Evolutionary conservation across 1,140 invertebrate genomes (phyloP).

Genomic region (Belonocnema kinseyi): DNA sequence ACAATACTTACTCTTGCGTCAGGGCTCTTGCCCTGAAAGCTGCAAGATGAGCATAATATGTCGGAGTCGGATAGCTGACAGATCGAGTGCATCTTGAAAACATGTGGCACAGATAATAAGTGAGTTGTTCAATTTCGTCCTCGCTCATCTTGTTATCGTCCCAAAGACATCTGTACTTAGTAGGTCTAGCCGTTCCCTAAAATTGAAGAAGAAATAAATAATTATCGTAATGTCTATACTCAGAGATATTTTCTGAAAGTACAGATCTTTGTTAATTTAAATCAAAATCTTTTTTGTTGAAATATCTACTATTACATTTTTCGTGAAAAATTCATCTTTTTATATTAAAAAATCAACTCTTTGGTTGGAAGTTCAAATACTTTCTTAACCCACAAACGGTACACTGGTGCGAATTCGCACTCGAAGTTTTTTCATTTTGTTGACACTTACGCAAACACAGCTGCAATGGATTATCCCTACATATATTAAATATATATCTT

Average conservation of each 20-base stretch:
- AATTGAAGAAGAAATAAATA: slow-evolving; percentile 63
- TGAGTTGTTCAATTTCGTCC: slow-evolving; percentile 88
- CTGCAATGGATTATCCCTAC: too few relatives aligned
- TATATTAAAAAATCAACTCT: too few relatives aligned
- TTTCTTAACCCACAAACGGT: too few relatives aligned
- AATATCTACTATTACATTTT: too few relatives aligned
- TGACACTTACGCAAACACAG: too few relatives aligned
- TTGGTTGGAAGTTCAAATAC: too few relatives aligned
- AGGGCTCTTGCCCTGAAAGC: slow-evolving; percentile 85
- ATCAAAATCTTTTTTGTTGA: too few relatives aligned
- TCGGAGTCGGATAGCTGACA: slow-evolving; percentile 94
- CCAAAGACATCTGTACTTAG: slow-evolving; percentile 90
- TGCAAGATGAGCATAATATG: slow-evolving; percentile 96
- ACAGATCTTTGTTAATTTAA: not conserved
- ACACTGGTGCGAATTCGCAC: too few relatives aligned
- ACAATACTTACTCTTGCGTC: slow-evolving; percentile 74
- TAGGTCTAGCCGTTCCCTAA: slow-evolving; percentile 91
- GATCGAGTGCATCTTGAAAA: slow-evolving; percentile 90
- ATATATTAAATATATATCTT: too few relatives aligned
- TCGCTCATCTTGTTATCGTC: slow-evolving; percentile 86
- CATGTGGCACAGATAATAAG: slow-evolving; percentile 92
- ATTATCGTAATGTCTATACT: not conserved
- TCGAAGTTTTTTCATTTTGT: too few relatives aligned
- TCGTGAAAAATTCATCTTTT: too few relatives aligned
- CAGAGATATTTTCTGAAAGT: slow-evolving; percentile 8